Evolutionary conservation across 2,113 vertebrate species (phyloP).

Genomic region (Pteronura brasiliensis): DNA sequence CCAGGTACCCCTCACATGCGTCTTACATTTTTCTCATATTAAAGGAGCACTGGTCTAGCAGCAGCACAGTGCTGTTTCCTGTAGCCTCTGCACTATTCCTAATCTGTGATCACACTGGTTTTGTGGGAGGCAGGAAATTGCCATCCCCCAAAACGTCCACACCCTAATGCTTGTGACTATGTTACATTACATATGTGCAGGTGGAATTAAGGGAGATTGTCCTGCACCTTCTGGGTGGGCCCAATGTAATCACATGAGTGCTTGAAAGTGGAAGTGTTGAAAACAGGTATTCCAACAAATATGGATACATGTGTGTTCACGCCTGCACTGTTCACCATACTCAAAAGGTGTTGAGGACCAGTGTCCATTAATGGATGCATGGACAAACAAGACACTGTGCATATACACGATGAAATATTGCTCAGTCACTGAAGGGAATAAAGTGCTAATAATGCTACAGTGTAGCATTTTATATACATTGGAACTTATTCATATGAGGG

Average conservation of each 20-base stretch:
- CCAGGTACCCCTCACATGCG: not conserved
- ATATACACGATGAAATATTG: not conserved
- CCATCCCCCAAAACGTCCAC: not conserved
- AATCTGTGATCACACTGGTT: not conserved
- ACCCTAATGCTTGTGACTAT: not conserved
- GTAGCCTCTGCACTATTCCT: not conserved
- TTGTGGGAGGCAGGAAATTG: not conserved
- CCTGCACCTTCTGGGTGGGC: not conserved
- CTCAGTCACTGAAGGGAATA: not conserved
- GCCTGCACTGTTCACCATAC: not conserved
- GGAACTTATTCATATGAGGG: not conserved
- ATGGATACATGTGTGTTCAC: no score
- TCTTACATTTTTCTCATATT: not conserved
- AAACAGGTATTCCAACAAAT: not conserved
- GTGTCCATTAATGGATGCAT: not conserved
- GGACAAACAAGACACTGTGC: no score
- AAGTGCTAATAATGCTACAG: not conserved
- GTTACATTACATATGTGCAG: not conserved
- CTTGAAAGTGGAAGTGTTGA: not conserved
- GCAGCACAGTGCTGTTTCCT: fast-evolving
- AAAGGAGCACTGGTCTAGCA: not conserved
- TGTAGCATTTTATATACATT: not conserved
- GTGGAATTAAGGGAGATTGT: not conserved
- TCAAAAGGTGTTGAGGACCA: not conserved
- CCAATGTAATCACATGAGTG: not conserved